A percentile compares a stretch with the other conserved stretches of the same genome.
These are phyloP conservation scores for Trichoplusia ni DNA, from an alignment of 1,140 invertebrate genomes.

Conservation along the genomic window DNA sequence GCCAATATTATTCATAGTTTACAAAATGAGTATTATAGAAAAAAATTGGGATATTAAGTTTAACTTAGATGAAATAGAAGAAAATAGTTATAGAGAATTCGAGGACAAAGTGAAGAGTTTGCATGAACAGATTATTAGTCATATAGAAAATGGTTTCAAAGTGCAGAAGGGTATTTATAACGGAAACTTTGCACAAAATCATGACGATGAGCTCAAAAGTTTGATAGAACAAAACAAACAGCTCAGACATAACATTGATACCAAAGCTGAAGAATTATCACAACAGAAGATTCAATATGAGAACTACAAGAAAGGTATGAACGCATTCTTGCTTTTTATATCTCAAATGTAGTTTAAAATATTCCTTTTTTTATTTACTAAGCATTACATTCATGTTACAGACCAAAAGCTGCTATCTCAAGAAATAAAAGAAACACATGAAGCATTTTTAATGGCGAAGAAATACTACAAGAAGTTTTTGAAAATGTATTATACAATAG, in stretches of 20 bases:
- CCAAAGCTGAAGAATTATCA: slow-evolving; percentile 51
- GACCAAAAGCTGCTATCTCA: slow-evolving; percentile 68
- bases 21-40: slow-evolving; percentile 54
- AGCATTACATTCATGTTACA: slow-evolving; percentile 30
- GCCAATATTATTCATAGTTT: neutral
- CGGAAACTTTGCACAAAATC: slow-evolving; percentile 37
- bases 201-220: slow-evolving; percentile 58
- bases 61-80: slow-evolving; percentile 45
- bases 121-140: slow-evolving; percentile 43
- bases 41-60: slow-evolving; percentile 53
- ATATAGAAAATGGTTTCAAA: slow-evolving; percentile 51
- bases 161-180: slow-evolving; percentile 36
- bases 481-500: slow-evolving; percentile 66
- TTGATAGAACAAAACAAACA: slow-evolving; percentile 60
- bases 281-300: slow-evolving; percentile 59
- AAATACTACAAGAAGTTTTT: slow-evolving; percentile 70
- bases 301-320: slow-evolving; percentile 58
- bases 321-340: neutral
- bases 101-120: slow-evolving; percentile 42
- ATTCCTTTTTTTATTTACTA: neutral
- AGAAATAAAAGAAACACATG: slow-evolving; percentile 73
- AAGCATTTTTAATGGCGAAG: slow-evolving; percentile 73
- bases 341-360: neutral
- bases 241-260: slow-evolving; percentile 56
- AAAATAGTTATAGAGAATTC: slow-evolving; percentile 41